Evolutionary conservation across 2,888 invertebrate species (phyloP), one percentile per base, ranked within the genome.

Genomic region (Lasiommata megera): DNA sequence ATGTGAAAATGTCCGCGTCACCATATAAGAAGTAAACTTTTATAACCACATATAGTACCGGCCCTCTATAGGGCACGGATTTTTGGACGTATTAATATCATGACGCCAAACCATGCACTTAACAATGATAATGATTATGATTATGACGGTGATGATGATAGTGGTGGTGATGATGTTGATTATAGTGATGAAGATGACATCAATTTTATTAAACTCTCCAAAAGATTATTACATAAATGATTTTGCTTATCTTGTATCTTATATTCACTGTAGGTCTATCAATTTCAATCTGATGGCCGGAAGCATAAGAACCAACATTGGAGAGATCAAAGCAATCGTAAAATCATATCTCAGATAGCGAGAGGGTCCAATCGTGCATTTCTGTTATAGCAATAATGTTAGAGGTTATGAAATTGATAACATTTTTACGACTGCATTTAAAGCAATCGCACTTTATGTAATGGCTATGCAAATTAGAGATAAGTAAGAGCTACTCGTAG

Each of bases 321-420:
- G 12, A 6, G 7, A 43, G n/a, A 43, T 43, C 43, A 43, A 43
- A 43, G 43, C 43, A 43, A 43, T 43, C 43, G 41, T 43, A 23
- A 43, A 43, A 43, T 43, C 41, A 23, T 43, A 28, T 43, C 8
- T 43, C 23, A 43, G 12, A 28, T 18, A 41, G 40, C 6, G 40
- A 17, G 17, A 17, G n/a, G 43, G 23, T 43, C 9, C 43, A 28
- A 28, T 43, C 12, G 23, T 23, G 12, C 43, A 23, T 43, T 43
- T 12, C 23, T 43, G 5, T 28, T 23, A 43, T 28, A 43, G 43
- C 8, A 43, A 43, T 43, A 23, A 43, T 43, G 43, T 12, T 12
- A 43, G 23, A 23, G 28, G 43, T 12, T 43, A 18, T 23, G 41
- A 41, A 41, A 18, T 41, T 41, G 41, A 41, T 41, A 41, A 23